Percentiles rank a stretch among this genome's conserved stretches.
Conservation (phyloP, 2,113 vertebrate species). For the Sceloporus tristichus region DNA sequence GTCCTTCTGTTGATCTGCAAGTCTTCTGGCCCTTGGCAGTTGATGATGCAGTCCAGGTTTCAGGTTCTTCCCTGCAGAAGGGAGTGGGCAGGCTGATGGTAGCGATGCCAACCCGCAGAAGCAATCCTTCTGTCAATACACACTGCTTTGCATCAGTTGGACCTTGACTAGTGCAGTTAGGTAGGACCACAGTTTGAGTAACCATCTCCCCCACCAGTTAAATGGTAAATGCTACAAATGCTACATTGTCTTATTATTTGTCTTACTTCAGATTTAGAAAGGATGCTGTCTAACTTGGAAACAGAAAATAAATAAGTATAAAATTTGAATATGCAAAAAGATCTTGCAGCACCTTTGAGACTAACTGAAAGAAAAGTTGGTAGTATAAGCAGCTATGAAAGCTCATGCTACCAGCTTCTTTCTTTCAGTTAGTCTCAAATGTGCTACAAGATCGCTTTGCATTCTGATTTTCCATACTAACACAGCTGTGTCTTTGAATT, state of each 20-base stretch:
- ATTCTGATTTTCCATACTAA: too few species aligned
- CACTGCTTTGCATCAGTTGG: neutral
- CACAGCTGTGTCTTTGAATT: too few species aligned
- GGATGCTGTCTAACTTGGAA: neutral
- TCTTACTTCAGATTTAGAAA: neutral
- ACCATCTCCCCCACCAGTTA: neutral
- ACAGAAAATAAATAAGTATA: neutral
- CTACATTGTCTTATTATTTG: neutral
- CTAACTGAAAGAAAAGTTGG: neutral
- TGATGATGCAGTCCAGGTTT: slow-evolving; percentile 1
- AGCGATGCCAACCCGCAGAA: slow-evolving; percentile 18
- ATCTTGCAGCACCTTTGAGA: too few species aligned
- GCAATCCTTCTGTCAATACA: neutral
- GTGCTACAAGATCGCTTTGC: too few species aligned
- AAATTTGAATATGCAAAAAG: neutral
- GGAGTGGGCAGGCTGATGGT: slow-evolving; percentile 14
- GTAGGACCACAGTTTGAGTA: neutral
- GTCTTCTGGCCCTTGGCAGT: neutral
- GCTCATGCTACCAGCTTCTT: too few species aligned
- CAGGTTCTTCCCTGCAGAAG: neutral
- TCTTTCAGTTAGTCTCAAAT: too few species aligned
- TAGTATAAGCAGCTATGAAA: too few species aligned
- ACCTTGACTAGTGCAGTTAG: neutral
- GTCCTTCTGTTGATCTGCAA: slow-evolving; percentile 13
- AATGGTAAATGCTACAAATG: neutral